Percentiles rank a stretch among this genome's conserved stretches.
These are phyloP conservation scores for Neopelma chrysocephalum DNA, from an alignment of 2,797 vertebrate species.

Conservation along the genomic window DNA sequence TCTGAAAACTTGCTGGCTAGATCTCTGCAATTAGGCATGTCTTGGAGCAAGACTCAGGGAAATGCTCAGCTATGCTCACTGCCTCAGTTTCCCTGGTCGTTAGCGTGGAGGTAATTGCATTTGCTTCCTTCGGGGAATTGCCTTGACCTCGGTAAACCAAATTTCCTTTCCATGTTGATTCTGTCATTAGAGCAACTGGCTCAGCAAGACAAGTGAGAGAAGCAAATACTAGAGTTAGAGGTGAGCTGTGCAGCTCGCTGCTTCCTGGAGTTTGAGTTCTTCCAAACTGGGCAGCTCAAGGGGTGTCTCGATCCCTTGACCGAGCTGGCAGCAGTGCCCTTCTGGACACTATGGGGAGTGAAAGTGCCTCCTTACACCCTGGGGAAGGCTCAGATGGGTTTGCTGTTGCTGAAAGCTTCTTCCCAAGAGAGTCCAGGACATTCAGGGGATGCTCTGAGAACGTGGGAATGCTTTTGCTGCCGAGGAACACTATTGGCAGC, in stretches of 20 bases:
- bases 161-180: not conserved
- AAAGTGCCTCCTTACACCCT: not conserved
- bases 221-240: not conserved
- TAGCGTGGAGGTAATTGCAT: not conserved
- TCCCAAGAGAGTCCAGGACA: rapidly evolving
- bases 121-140: conserved; percentile 3
- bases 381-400: not conserved
- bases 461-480: not conserved
- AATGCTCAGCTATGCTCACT: not conserved
- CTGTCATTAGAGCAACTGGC: conserved; percentile 10
- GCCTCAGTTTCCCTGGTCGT: not conserved
- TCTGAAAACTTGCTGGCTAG: conserved; percentile 13
- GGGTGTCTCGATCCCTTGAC: not conserved
- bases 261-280: not conserved
- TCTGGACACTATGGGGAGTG: not conserved
- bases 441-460: not conserved
- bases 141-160: not conserved
- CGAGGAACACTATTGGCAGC: not conserved
- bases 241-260: not conserved
- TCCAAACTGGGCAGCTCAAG: not conserved
- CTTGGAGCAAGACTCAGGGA: not conserved
- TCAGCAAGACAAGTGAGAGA: not conserved
- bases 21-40: not conserved
- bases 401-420: not conserved
- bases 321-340: not conserved